Evolutionary conservation across 2,797 vertebrate genomes (phyloP).

Genomic region (Triplophysa yarkandensis): DNA sequence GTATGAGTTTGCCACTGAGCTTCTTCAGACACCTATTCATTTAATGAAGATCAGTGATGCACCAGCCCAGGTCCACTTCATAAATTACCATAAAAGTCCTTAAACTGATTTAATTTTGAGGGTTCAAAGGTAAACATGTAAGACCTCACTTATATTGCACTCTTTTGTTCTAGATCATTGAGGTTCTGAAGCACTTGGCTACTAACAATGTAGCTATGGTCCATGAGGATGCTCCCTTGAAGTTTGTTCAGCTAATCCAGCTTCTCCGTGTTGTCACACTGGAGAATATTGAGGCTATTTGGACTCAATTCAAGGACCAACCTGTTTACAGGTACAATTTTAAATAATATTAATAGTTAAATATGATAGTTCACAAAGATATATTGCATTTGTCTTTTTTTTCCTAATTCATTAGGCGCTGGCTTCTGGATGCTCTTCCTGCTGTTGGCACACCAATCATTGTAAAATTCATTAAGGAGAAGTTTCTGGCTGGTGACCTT

Average conservation of each 20-base stretch:
- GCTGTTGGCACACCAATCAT: constrained; percentile 72
- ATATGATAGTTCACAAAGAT: no score
- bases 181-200: constrained; percentile 78
- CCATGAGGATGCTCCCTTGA: constrained; percentile 78
- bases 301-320: constrained; percentile 69
- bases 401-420: constrained; percentile 62
- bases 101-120: no score
- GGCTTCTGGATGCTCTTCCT: constrained; percentile 78
- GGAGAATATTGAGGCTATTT: constrained; percentile 75
- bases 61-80: constrained; percentile 72
- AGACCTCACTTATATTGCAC: no score
- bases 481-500: constrained; percentile 72
- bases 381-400: no score
- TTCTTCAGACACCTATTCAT: constrained; percentile 72
- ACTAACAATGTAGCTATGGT: constrained; percentile 68
- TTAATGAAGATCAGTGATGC: constrained; percentile 66
- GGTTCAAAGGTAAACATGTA: no score
- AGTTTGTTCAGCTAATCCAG: constrained; percentile 80
- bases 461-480: constrained; percentile 79
- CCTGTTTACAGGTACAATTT: constrained; percentile 74
- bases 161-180: constrained; percentile 73
- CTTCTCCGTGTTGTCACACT: constrained; percentile 74
- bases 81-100: no score
- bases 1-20: constrained; percentile 76
- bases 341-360: neutral